Evolutionary conservation across 2,888 invertebrate species (phyloP).

Genomic region (Plagiodera versicolora): DNA sequence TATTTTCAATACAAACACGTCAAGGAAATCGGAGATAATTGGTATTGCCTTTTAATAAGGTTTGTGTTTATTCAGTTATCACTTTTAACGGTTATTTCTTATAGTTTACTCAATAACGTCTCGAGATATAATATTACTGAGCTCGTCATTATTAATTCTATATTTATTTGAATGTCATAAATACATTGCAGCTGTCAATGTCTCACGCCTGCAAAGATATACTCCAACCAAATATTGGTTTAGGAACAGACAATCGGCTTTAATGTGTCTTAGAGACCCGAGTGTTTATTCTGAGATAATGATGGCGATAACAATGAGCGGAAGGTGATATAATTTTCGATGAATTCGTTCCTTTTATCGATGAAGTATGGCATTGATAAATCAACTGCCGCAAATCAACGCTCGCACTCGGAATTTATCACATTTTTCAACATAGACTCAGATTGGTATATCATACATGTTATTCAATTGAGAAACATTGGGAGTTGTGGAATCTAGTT

Average conservation of each 20-base stretch:
- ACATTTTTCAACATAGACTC: too few relatives aligned
- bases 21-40: constrained; percentile 31
- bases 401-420: too few relatives aligned
- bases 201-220: constrained; percentile 44
- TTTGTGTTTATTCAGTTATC: constrained; percentile 34
- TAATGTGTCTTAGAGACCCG: constrained; percentile 40
- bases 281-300: constrained; percentile 43
- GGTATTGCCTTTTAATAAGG: constrained; percentile 33
- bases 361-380: constrained; percentile 2
- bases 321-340: constrained; percentile 36
- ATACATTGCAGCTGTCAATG: constrained; percentile 42
- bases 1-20: constrained; percentile 27
- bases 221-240: constrained; percentile 45
- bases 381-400: too few relatives aligned
- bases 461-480: too few relatives aligned
- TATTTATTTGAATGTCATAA: constrained; percentile 43
- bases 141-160: constrained; percentile 38
- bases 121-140: constrained; percentile 33
- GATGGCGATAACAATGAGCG: constrained; percentile 40
- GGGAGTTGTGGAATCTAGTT: too few relatives aligned
- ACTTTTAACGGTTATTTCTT: constrained; percentile 31
- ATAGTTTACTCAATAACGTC: constrained; percentile 38
- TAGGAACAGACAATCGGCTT: constrained; percentile 43
- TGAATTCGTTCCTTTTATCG: constrained; percentile 32
- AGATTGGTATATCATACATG: too few relatives aligned